phyloP scores from a whole-genome alignment of 2,113 vertebrate species.

The Phalacrocorax carbo region DNA sequence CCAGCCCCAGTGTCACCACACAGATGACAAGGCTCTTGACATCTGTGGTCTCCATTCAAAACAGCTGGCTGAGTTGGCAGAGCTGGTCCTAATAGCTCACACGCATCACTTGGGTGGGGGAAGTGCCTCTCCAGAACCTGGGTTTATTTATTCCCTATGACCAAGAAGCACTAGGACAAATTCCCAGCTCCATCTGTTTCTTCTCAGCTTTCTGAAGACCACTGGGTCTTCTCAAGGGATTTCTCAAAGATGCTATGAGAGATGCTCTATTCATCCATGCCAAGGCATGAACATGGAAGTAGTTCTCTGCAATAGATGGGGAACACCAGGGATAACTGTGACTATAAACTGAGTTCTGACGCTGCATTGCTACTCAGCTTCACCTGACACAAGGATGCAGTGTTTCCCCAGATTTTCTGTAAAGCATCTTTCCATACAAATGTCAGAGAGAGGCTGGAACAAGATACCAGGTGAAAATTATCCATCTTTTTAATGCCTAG shows the following conservation, averaged over 20 bases:
- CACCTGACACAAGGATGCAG: conserved; percentile 2
- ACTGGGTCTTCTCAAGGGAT: neutral
- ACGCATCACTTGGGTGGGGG: rapidly evolving
- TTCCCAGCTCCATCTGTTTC: neutral
- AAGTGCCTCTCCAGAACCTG: neutral
- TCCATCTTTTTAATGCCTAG: neutral
- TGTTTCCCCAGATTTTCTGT: neutral
- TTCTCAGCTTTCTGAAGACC: neutral
- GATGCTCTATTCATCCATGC: neutral
- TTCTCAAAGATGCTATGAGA: neutral
- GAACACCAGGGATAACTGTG: neutral
- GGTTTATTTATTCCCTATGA: neutral
- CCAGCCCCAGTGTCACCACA: neutral
- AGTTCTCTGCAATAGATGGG: too few relatives aligned
- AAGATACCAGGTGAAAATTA: neutral
- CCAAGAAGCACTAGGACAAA: neutral
- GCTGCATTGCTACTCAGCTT: neutral
- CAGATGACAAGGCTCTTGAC: neutral
- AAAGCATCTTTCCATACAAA: neutral
- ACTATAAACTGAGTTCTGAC: neutral
- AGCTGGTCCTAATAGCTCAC: neutral
- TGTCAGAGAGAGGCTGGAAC: neutral
- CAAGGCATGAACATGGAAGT: neutral
- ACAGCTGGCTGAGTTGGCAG: neutral
- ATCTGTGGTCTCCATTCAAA: neutral